A percentile compares a stretch with the other conserved stretches of the same genome.
Conservation (phyloP, 2,113 vertebrate genomes). For the Laterallus jamaicensis region DNA sequence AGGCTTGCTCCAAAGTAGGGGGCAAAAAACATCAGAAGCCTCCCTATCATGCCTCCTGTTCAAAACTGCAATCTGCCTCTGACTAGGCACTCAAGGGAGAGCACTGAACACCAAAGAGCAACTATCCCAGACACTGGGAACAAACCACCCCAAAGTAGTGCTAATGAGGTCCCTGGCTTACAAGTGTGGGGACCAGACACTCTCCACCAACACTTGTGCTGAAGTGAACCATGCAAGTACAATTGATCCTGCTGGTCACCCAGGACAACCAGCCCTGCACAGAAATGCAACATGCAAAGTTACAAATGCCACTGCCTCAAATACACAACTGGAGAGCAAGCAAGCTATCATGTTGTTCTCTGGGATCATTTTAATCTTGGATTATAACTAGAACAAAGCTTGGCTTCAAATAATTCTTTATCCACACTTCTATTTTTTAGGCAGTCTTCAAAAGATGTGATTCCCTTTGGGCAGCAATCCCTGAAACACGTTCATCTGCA, state of each 20-base stretch:
- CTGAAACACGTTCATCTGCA: neutral
- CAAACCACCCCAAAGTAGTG: neutral
- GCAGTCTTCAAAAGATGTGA: fast-evolving
- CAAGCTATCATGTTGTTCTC: neutral
- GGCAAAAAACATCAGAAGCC: neutral
- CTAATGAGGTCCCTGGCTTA: neutral
- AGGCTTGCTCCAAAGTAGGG: neutral
- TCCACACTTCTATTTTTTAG: neutral
- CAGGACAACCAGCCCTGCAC: neutral
- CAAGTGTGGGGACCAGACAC: neutral
- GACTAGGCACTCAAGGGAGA: neutral
- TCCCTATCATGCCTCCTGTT: neutral
- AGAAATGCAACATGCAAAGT: neutral
- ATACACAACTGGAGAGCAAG: neutral
- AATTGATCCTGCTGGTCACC: neutral
- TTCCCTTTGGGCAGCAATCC: neutral
- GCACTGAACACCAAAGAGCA: neutral
- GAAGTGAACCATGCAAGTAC: neutral
- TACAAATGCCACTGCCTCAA: neutral
- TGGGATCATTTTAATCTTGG: neutral
- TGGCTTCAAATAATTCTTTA: neutral
- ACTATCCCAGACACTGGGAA: neutral
- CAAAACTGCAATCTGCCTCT: neutral
- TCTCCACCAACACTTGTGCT: neutral
- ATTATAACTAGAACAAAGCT: neutral